Conservation (phyloP, 2,888 invertebrate genomes). For the Macrosiphum euphorbiae region DNA sequence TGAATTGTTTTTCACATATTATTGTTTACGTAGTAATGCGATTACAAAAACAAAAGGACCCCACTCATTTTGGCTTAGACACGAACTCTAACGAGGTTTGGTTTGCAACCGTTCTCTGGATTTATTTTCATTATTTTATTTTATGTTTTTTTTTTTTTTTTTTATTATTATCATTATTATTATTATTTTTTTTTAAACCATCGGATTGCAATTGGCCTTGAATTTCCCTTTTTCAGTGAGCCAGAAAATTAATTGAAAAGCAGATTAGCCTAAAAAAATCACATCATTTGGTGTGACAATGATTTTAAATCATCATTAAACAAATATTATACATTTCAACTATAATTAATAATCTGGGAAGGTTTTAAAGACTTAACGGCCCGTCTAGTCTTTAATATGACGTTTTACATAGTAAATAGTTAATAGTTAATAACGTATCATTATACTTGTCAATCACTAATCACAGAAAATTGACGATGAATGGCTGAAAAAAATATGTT, state of each 20-base stretch:
- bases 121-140: slow-evolving; percentile 41
- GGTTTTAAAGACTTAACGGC: not conserved
- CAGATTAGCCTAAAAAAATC: not conserved
- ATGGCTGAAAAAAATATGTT: not conserved
- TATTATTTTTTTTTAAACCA: not conserved
- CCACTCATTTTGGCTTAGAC: slow-evolving; percentile 54
- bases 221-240: slow-evolving; percentile 13
- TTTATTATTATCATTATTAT: slow-evolving; percentile 15
- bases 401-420: too few relatives aligned
- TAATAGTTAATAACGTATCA: not conserved
- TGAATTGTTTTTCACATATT: slow-evolving; percentile 58
- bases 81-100: slow-evolving; percentile 45
- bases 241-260: slow-evolving; percentile 55
- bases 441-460: not conserved
- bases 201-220: slow-evolving; percentile 47
- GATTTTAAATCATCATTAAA: not conserved
- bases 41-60: slow-evolving; percentile 54
- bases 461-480: not conserved
- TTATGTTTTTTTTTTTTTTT: not conserved
- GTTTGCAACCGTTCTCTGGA: slow-evolving; percentile 29
- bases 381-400: not conserved
- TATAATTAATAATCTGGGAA: not conserved
- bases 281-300: not conserved
- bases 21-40: slow-evolving; percentile 55
- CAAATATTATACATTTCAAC: not conserved